A percentile compares a stretch with the other conserved stretches of the same genome.
These are phyloP conservation scores for Hermaeophaga mercurialis DNA, from an alignment of 2,888 invertebrate species.

Conservation along the genomic window DNA sequence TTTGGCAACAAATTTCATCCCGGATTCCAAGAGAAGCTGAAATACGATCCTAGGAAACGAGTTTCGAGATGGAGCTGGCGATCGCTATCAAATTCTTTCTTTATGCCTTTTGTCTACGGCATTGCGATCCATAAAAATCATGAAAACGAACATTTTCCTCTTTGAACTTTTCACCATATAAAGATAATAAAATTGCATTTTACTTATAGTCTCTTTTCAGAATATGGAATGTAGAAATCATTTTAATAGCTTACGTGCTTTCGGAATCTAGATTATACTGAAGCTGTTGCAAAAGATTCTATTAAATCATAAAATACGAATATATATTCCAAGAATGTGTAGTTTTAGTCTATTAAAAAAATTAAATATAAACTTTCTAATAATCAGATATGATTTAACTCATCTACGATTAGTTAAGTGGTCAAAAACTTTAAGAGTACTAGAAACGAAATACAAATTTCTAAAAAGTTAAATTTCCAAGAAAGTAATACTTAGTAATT, in stretches of 20 bases:
- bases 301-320: no score
- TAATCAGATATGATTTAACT: no score
- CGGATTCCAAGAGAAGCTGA: conserved; percentile 25
- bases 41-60: conserved; percentile 19
- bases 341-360: no score
- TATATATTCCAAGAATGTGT: no score
- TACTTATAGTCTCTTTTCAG: background rate
- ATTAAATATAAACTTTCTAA: no score
- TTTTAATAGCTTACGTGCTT: background rate
- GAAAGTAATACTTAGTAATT: no score
- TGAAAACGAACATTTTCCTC: conserved; percentile 13
- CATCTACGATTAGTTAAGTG: no score
- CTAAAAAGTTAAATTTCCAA: no score
- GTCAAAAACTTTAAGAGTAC: no score
- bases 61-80: conserved; percentile 15
- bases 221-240: background rate
- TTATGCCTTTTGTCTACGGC: conserved; percentile 22
- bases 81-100: conserved; percentile 23
- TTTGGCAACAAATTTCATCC: conserved; percentile 42
- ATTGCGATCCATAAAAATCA: conserved; percentile 11
- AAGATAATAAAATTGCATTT: background rate
- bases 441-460: no score
- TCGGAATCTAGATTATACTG: no score
- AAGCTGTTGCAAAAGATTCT: no score
- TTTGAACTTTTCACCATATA: background rate